Percentiles rank a stretch among this genome's conserved stretches.
These are phyloP conservation scores for Urechis unicinctus DNA, from an alignment of 2,888 invertebrate species.

Conservation along the genomic window DNA sequence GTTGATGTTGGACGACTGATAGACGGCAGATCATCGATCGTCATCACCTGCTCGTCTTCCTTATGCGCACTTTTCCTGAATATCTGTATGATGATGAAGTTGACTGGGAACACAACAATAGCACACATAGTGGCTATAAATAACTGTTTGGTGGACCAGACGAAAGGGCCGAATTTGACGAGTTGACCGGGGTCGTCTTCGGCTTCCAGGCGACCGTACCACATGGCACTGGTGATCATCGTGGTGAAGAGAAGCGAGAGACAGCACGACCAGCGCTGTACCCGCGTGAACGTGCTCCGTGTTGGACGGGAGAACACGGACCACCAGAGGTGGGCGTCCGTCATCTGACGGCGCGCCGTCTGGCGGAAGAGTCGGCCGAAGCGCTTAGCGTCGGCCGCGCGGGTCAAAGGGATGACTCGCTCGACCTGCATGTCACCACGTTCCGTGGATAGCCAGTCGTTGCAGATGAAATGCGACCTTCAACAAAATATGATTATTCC, in stretches of 20 bases:
- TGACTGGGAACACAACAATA: too few species aligned
- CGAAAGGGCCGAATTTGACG: not conserved
- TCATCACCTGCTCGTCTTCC: too few species aligned
- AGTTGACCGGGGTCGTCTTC: not conserved
- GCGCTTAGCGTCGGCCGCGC: not conserved
- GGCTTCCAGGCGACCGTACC: constrained; percentile 18
- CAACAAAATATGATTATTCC: too few species aligned
- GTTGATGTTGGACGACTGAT: not conserved
- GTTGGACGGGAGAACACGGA: constrained; percentile 49
- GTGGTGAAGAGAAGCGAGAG: constrained; percentile 27
- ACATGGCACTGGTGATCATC: constrained; percentile 32
- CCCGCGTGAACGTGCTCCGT: constrained; percentile 46
- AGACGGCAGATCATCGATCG: too few species aligned
- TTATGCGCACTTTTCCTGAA: too few species aligned
- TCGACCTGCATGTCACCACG: not conserved
- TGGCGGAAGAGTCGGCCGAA: not conserved
- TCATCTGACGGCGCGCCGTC: constrained; percentile 3
- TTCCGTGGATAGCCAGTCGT: not conserved
- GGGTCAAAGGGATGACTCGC: not conserved
- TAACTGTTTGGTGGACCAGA: too few species aligned
- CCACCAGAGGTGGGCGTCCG: constrained; percentile 52
- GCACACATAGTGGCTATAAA: too few species aligned
- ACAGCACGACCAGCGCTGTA: constrained; percentile 31
- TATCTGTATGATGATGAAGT: too few species aligned
- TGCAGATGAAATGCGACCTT: not conserved